Conservation (phyloP, 1,140 invertebrate genomes). For the Caenorhabditis elegans region DNA sequence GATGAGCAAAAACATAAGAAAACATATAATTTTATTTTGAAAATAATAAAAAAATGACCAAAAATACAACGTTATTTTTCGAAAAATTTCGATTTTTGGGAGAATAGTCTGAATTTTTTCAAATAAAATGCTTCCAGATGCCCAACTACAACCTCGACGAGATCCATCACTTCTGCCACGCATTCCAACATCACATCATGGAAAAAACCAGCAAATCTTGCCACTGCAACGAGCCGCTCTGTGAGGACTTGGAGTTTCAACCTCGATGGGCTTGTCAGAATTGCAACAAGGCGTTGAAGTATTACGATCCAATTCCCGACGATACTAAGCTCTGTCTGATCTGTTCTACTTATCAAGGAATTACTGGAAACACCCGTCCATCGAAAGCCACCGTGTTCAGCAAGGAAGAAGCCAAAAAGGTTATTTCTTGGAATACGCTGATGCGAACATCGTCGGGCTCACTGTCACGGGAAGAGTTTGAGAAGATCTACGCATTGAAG, state of each 20-base stretch:
- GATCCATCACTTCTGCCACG: background rate
- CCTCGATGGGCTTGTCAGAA: background rate
- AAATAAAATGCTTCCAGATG: too few species aligned
- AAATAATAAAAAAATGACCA: background rate
- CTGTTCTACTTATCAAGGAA: background rate
- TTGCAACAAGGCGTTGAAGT: background rate
- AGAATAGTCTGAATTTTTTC: too few species aligned
- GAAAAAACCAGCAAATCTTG: background rate
- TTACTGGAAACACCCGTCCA: background rate
- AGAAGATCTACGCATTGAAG: background rate
- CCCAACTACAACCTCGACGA: background rate
- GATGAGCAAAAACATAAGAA: too few species aligned
- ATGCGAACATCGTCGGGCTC: background rate
- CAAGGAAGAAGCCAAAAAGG: background rate
- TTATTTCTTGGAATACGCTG: background rate
- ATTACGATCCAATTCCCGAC: background rate
- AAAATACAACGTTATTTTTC: background rate
- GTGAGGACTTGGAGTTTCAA: background rate
- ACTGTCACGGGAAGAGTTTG: background rate
- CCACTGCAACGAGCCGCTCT: background rate
- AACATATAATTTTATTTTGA: background rate
- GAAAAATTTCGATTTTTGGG: too few species aligned
- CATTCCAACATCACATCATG: background rate
- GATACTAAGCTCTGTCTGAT: background rate
- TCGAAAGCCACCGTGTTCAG: background rate